Conservation (phyloP, 2,797 vertebrate genomes). For the Bryconaethiops microstoma region DNA sequence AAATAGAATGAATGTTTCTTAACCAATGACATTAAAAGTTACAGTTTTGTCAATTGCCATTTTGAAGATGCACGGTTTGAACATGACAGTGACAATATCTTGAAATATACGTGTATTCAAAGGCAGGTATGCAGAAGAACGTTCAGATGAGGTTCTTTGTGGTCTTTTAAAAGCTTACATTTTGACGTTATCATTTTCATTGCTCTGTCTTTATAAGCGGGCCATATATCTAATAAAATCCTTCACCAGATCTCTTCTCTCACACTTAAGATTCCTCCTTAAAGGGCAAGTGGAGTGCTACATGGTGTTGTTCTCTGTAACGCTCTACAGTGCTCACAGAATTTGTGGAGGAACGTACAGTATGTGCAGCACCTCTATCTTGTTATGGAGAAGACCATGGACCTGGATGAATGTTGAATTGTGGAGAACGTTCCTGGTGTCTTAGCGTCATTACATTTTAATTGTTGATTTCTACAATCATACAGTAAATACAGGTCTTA, state of each 20-base stretch:
- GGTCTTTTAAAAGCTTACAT: too few relatives aligned
- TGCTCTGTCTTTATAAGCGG: neutral
- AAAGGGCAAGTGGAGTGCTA: neutral
- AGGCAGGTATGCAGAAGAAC: too few relatives aligned
- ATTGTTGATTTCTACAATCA: neutral
- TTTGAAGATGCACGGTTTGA: too few relatives aligned
- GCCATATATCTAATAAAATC: neutral
- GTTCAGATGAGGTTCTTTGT: too few relatives aligned
- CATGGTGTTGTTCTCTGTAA: slow-evolving; percentile 2
- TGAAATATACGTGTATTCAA: too few relatives aligned
- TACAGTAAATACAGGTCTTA: neutral
- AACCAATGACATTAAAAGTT: too few relatives aligned
- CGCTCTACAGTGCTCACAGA: neutral
- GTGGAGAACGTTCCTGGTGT: neutral
- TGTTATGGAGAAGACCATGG: slow-evolving; percentile 8
- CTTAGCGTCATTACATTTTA: too few relatives aligned
- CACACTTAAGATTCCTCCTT: neutral
- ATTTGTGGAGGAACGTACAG: neutral
- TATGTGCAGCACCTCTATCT: neutral
- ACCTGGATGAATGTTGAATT: neutral
- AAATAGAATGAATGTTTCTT: too few relatives aligned
- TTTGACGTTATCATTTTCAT: too few relatives aligned
- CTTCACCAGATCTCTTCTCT: neutral
- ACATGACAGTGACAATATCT: too few relatives aligned
- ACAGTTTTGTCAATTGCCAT: too few relatives aligned